Evolutionary conservation across 2,113 vertebrate species (phyloP).

Genomic region (Marmota flaviventris): DNA sequence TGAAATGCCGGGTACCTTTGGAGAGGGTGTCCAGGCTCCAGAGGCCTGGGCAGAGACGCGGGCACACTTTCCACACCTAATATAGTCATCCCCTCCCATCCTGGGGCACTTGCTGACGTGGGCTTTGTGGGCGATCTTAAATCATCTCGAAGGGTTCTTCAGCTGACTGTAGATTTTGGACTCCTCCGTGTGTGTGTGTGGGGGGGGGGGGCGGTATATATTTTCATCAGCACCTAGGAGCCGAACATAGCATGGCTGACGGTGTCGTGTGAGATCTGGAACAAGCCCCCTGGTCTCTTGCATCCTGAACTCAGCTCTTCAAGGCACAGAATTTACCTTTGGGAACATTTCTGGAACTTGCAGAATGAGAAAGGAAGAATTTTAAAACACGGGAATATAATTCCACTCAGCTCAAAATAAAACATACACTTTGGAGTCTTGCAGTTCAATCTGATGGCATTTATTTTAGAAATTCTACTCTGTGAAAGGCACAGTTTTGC

Average conservation of each 20-base stretch:
- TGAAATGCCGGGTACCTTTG: constrained; percentile 56
- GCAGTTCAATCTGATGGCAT: background rate
- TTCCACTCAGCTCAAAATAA: background rate
- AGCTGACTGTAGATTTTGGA: background rate
- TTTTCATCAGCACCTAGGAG: background rate
- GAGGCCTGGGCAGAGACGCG: background rate
- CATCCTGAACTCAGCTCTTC: background rate
- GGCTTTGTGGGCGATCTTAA: background rate
- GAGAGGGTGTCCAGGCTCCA: constrained; percentile 12
- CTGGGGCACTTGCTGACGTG: background rate
- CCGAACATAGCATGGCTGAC: background rate
- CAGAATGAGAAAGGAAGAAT: background rate
- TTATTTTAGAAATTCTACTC: constrained; percentile 6
- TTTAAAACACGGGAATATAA: background rate
- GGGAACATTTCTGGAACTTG: background rate
- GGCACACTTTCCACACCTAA: background rate
- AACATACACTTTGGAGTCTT: background rate
- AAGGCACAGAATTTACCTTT: background rate
- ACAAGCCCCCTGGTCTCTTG: background rate
- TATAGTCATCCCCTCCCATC: background rate
- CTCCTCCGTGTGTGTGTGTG: background rate
- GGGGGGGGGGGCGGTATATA: background rate
- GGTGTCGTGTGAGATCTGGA: background rate
- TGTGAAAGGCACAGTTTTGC: constrained; percentile 27
- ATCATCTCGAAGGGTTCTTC: background rate